A percentile compares a stretch with the other conserved stretches of the same genome.
These are phyloP conservation scores for Perca fluviatilis DNA, from an alignment of 2,113 vertebrate genomes.

Conservation along the genomic window DNA sequence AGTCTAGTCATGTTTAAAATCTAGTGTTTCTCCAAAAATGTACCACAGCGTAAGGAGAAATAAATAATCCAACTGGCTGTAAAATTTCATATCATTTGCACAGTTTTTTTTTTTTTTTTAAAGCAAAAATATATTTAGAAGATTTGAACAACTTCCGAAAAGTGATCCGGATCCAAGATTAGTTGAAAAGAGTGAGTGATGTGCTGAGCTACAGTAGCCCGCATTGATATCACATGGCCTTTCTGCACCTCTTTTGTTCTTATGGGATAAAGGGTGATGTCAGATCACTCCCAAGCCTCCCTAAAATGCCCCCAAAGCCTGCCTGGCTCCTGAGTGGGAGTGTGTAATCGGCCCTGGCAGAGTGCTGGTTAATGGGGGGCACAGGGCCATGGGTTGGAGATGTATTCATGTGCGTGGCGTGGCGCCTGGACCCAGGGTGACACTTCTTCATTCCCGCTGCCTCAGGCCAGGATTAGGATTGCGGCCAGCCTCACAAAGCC, in stretches of 20 bases:
- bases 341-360: conserved; percentile 87
- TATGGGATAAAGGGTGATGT: conserved; percentile 73
- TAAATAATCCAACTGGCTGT: conserved; percentile 21
- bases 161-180: not conserved
- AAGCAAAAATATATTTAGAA: conserved; percentile 2
- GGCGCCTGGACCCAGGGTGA: conserved; percentile 84
- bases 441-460: conserved; percentile 89
- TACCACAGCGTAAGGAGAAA: not conserved
- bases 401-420: conserved; percentile 85
- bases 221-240: conserved; percentile 62
- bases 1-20: conserved; percentile 43
- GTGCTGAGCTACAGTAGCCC: conserved; percentile 49
- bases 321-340: conserved; percentile 79
- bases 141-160: conserved; percentile 22
- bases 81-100: conserved; percentile 17
- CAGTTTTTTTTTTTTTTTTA: not conserved
- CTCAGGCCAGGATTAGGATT: conserved; percentile 96
- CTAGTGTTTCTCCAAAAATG: conserved; percentile 27
- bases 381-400: conserved; percentile 79
- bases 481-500: conserved; percentile 86
- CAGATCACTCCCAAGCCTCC: conserved; percentile 74
- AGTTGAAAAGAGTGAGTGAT: not conserved
- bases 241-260: conserved; percentile 82
- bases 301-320: conserved; percentile 80
- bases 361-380: conserved; percentile 85